Evolutionary conservation across 2,113 vertebrate genomes (phyloP), one percentile per base, ranked within the genome.

Genomic region (Malurus cyaneus): DNA sequence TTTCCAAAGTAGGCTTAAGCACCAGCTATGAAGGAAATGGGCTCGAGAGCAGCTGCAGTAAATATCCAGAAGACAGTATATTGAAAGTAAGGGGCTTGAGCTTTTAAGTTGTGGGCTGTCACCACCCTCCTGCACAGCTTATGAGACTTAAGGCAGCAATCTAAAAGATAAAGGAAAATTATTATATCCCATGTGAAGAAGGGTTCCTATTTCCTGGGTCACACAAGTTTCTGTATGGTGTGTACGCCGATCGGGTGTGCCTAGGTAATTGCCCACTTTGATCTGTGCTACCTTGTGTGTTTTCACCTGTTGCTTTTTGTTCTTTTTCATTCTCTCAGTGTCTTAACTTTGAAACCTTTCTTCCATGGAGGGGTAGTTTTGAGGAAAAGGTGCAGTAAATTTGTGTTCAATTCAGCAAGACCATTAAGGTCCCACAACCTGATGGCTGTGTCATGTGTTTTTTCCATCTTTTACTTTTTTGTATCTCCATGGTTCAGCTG

Each of bases 271-370:
- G 60, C 13, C 25, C 53, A 26, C 34, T 46, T 10, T 82, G 29
- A 47, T 71, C 36, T 5, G 14, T 50, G 39, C 29, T 91, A 39
- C 28, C 8, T 31, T 59, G 19, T 80, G 0, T 66, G 3, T 94
- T 89, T 88, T 83, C 31, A 93, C 82, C 46, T 86, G 79, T 95
- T 95, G 56, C 54, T 93, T 57, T 34, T 80, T 78, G 19, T 42
- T 79, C 41, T 76, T 76, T 56, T 77, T 23, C 14, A 16, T 61
- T 49, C 0, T 3, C 39, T 76, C 32, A 31, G 26, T 73, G 53
- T 77, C 53, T 93, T 80, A 46, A 39, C 47, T 79, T 92, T 57
- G 23, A 60, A 70, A 54, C 24, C 18, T 76, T 80, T 82, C 29
- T 87, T 77, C 42, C 16, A 52, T 25, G 0, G 56, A 62, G 47